A percentile compares a stretch with the other conserved stretches of the same genome.
Evolutionary conservation across 1,140 invertebrate species (phyloP).

Genomic region (Drosophila obscura): DNA sequence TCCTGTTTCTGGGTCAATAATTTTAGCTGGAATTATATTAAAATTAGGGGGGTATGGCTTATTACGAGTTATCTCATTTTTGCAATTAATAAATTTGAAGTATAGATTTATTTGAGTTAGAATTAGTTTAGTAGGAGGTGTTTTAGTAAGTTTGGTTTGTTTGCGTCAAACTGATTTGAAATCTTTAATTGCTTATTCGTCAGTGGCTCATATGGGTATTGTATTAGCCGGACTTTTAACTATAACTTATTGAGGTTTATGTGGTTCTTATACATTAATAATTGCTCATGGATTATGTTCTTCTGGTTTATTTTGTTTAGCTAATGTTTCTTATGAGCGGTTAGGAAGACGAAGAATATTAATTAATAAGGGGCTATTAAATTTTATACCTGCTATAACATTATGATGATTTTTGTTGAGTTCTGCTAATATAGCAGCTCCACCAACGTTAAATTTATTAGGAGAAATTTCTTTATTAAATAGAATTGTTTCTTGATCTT

Average conservation of each 20-base stretch:
- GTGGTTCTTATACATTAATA: slow-evolving; percentile 86
- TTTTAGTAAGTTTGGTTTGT: slow-evolving; percentile 86
- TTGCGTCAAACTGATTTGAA: slow-evolving; percentile 84
- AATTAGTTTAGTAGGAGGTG: slow-evolving; percentile 85
- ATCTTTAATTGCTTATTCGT: slow-evolving; percentile 58
- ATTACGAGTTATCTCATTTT: neutral
- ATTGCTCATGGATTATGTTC: slow-evolving; percentile 88
- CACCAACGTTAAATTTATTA: slow-evolving; percentile 83
- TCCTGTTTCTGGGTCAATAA: slow-evolving; percentile 48
- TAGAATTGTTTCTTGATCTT: slow-evolving; percentile 85
- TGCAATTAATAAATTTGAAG: slow-evolving; percentile 83
- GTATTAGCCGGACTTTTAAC: slow-evolving; percentile 85
- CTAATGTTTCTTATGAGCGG: slow-evolving; percentile 24
- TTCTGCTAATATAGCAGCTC: slow-evolving; percentile 84
- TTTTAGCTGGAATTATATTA: too few relatives aligned
- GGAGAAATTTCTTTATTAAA: slow-evolving; percentile 87
- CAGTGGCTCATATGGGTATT: slow-evolving; percentile 56
- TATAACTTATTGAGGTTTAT: slow-evolving; percentile 81
- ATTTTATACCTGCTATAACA: slow-evolving; percentile 84
- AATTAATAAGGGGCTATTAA: slow-evolving; percentile 84
- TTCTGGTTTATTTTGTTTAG: slow-evolving; percentile 88
- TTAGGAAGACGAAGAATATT: slow-evolving; percentile 43
- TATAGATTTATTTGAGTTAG: slow-evolving; percentile 84
- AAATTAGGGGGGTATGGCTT: too few relatives aligned
- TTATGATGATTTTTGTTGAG: slow-evolving; percentile 87